Evolutionary conservation across 2,797 vertebrate species (phyloP).

Genomic region (Brachyrhaphis roseni): DNA sequence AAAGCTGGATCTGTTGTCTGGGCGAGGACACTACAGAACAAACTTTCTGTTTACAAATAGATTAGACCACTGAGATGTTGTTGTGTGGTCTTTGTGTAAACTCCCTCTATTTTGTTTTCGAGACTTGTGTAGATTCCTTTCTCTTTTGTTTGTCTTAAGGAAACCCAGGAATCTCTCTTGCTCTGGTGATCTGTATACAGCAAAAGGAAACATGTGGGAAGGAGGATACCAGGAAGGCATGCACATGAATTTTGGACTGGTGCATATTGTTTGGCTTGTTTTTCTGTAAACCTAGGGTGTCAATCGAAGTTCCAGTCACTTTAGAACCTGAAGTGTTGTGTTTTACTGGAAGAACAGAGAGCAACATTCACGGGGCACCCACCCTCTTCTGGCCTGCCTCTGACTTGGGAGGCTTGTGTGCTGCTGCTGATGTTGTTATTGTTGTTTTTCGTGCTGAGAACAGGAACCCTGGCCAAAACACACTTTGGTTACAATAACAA

Average conservation of each 20-base stretch:
- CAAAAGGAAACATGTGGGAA: conserved; percentile 43
- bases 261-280: conserved; percentile 28
- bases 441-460: conserved; percentile 77
- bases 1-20: conserved; percentile 76
- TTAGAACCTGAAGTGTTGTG: conserved; percentile 50
- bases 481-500: conserved; percentile 74
- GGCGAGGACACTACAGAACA: conserved; percentile 65
- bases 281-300: conserved; percentile 23
- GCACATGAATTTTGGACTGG: conserved; percentile 33
- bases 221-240: not conserved
- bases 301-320: conserved; percentile 47
- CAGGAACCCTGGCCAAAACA: conserved; percentile 68
- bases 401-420: conserved; percentile 55
- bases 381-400: conserved; percentile 36
- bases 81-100: conserved; percentile 84
- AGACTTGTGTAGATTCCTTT: conserved; percentile 72
- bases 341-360: conserved; percentile 37
- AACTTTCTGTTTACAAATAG: conserved; percentile 81
- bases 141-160: conserved; percentile 77
- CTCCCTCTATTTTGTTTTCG: conserved; percentile 76
- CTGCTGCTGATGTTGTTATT: conserved; percentile 79
- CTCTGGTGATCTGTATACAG: conserved; percentile 68
- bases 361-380: conserved; percentile 52
- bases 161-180: conserved; percentile 68
- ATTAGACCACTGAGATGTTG: conserved; percentile 78